Conservation (phyloP, 2,888 invertebrate species). For the Nephrotoma guestfalica region DNA sequence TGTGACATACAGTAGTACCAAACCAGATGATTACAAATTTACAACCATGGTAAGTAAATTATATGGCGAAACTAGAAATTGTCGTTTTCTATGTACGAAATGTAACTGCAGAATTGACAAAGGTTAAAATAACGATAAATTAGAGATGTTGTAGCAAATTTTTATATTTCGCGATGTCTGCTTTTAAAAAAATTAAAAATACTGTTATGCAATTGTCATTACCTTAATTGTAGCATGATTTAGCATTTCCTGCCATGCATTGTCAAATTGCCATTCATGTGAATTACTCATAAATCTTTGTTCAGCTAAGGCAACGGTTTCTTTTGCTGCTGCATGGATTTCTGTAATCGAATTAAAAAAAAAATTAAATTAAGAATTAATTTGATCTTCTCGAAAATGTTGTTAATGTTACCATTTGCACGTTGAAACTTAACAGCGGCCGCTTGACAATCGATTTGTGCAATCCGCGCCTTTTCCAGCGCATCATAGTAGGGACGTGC, state of each 20-base stretch:
- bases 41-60: not conserved
- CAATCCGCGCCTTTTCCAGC: conserved; percentile 56
- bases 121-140: not conserved
- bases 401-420: conserved; percentile 51
- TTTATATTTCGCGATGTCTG: not conserved
- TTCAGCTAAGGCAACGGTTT: conserved; percentile 84
- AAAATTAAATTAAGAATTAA: not conserved
- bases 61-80: too few relatives aligned
- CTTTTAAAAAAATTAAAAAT: not conserved
- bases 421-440: conserved; percentile 83
- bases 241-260: conserved; percentile 94
- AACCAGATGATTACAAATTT: not conserved
- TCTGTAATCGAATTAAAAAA: conserved; percentile 28
- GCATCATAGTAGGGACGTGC: conserved; percentile 86
- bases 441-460: conserved; percentile 72
- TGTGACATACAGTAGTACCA: not conserved
- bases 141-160: not conserved
- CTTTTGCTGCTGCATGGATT: conserved; percentile 83
- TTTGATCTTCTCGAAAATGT: not conserved
- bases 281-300: conserved; percentile 43
- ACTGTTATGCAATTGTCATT: conserved; percentile 12
- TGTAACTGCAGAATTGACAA: not conserved
- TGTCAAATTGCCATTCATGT: conserved; percentile 62
- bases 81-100: not conserved
- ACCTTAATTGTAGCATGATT: conserved; percentile 92